Base-by-base conservation (phyloP, 2,113 vertebrate genomes). In the Cryptotis parvus region DNA sequence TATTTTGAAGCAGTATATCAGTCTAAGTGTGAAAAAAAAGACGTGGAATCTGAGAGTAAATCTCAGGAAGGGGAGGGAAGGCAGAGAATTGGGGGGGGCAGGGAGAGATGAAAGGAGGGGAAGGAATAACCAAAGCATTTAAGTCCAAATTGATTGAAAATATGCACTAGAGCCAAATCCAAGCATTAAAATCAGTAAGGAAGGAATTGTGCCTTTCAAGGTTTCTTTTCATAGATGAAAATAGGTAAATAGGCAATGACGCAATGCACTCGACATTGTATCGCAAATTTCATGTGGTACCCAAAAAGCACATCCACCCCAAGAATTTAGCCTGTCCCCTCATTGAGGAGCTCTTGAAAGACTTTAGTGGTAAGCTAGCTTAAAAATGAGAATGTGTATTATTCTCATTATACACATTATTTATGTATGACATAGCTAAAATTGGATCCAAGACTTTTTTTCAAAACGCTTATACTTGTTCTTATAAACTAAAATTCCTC, bases 391-490 rank as follows among this genome's bases (percentile, higher is more conserved):
- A 84, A 29, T 58, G 1, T 5, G 4, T 35, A 27, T 41, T 68
- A 82, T n/a, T n/a, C n/a, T n/a, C n/a, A n/a, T n/a, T n/a, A n/a
- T n/a, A n/a, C n/a, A n/a, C n/a, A 81, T 85, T 52, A 63, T 87
- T 7, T 41, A n/a, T 43, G 20, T 16, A 35, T 31, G 68, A 66
- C 35, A 35, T 55, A 69, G 27, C 22, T 91, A 68, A 84, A 73
- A 89, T 37, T 82, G 37, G 2, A 14, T 43, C 49, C 76, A 90
- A 79, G 26, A 35, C 85, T 52, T 58, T 58, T 74, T 73, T 92
- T 33, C 33, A 91, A 81, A 88, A 85, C 82, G 26, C 8, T 73
- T 61, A 7, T 41, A 63, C 39, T 7, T 74, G 5, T 65, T 88
- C 49, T 52, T 20, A 14, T 41, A 24, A 6, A 58, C 39, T 41